Percentiles rank a stretch among this genome's conserved stretches.
Evolutionary conservation across 1,140 invertebrate genomes (phyloP).

Genomic region (Sinella curviseta): DNA sequence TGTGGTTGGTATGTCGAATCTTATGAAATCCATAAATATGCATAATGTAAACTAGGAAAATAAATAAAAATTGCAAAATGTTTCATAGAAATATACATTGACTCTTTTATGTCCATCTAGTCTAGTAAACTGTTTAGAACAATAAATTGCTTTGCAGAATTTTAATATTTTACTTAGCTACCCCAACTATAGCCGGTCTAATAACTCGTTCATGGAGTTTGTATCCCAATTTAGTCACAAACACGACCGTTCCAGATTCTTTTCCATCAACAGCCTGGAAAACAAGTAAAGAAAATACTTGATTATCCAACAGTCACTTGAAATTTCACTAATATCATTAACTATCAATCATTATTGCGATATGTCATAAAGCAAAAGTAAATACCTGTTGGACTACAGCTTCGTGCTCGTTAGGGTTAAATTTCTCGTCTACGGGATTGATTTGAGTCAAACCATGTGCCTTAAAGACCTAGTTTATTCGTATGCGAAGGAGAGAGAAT

Average conservation of each 20-base stretch:
- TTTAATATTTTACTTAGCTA: slow-evolving; percentile 66
- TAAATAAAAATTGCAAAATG: no score
- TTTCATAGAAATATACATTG: no score
- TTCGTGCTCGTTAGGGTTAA: slow-evolving; percentile 95
- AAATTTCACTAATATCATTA: background rate
- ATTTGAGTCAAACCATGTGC: slow-evolving; percentile 83
- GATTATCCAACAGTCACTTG: background rate
- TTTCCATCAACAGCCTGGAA: slow-evolving; percentile 75
- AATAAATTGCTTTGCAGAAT: no score
- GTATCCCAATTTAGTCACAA: slow-evolving; percentile 93
- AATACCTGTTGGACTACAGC: slow-evolving; percentile 86
- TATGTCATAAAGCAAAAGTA: no score
- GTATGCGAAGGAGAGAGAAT: no score
- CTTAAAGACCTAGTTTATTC: slow-evolving; percentile 87
- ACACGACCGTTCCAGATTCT: slow-evolving; percentile 80
- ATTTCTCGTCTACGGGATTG: slow-evolving; percentile 88
- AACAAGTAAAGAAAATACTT: slow-evolving; percentile 52
- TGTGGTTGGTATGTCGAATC: no score
- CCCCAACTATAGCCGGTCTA: slow-evolving; percentile 93
- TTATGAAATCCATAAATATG: no score
- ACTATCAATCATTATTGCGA: background rate
- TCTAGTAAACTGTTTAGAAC: no score
- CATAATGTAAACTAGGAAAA: no score
- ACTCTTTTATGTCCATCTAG: no score
- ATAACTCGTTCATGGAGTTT: slow-evolving; percentile 90